phyloP scores from a whole-genome alignment of 2,888 invertebrate genomes.

The Ophion obscuratus region DNA sequence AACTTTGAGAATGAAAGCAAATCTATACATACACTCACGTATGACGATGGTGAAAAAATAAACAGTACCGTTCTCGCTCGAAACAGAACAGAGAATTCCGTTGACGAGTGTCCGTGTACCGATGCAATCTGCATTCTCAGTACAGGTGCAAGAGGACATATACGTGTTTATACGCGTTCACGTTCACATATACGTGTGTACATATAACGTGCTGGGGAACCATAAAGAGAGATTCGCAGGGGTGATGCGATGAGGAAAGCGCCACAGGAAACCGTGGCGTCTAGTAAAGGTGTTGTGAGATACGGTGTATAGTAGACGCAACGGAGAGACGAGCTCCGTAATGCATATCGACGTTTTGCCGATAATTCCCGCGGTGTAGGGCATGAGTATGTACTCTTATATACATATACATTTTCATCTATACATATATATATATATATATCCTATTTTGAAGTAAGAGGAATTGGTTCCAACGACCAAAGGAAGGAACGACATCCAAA shows the following conservation, averaged over 20 bases:
- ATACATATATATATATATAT: background rate
- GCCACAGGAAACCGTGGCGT: constrained; percentile 7
- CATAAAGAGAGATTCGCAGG: constrained; percentile 27
- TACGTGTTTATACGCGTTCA: background rate
- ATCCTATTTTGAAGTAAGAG: background rate
- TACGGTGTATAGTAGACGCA: constrained; percentile 48
- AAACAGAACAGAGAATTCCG: background rate
- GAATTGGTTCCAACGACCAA: no score
- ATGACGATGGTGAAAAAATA: background rate
- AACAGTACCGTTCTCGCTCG: background rate
- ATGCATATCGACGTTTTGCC: constrained; percentile 81
- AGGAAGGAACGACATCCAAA: no score
- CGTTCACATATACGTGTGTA: background rate
- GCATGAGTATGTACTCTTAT: background rate
- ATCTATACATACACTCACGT: background rate
- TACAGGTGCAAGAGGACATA: constrained; percentile 35
- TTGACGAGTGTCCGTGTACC: background rate
- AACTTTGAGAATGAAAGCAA: background rate
- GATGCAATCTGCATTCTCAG: background rate
- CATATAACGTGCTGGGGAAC: background rate
- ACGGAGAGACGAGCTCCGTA: constrained; percentile 72
- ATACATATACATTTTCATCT: background rate
- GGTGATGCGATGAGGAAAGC: constrained; percentile 34
- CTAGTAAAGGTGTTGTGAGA: constrained; percentile 47
- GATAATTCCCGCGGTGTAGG: constrained; percentile 78